These are phyloP conservation scores for Craseonycteris thonglongyai DNA, from an alignment of 2,113 vertebrate species.

Conservation along the genomic window DNA sequence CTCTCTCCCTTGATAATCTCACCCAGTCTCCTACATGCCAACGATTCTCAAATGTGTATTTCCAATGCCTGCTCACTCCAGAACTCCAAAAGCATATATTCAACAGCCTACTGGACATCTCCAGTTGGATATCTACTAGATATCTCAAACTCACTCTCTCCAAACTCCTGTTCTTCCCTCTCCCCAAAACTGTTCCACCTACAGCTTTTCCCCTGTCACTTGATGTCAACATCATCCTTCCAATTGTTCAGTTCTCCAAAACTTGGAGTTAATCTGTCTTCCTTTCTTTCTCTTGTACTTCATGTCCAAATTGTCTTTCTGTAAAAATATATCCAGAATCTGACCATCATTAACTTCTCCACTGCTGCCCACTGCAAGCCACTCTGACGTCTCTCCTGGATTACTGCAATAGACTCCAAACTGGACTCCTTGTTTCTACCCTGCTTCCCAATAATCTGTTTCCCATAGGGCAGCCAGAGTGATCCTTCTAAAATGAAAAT, in stretches of 20 bases:
- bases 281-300: background rate
- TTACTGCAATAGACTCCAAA: background rate
- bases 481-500: background rate
- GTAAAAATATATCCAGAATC: background rate
- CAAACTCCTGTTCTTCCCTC: background rate
- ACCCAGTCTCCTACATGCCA: background rate
- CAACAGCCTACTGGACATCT: background rate
- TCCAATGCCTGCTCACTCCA: background rate
- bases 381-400: background rate
- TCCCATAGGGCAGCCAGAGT: background rate
- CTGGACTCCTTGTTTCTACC: background rate
- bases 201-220: background rate
- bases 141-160: background rate
- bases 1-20: background rate
- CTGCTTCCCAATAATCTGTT: background rate
- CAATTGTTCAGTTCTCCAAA: background rate
- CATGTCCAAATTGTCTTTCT: background rate
- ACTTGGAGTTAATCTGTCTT: background rate
- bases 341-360: background rate
- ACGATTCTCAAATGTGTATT: background rate
- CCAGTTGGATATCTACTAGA: background rate
- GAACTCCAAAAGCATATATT: background rate
- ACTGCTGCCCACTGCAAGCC: background rate
- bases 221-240: background rate
- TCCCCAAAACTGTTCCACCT: background rate